These are phyloP conservation scores for Coelopa pilipes DNA, from an alignment of 2,888 invertebrate species.

Conservation along the genomic window DNA sequence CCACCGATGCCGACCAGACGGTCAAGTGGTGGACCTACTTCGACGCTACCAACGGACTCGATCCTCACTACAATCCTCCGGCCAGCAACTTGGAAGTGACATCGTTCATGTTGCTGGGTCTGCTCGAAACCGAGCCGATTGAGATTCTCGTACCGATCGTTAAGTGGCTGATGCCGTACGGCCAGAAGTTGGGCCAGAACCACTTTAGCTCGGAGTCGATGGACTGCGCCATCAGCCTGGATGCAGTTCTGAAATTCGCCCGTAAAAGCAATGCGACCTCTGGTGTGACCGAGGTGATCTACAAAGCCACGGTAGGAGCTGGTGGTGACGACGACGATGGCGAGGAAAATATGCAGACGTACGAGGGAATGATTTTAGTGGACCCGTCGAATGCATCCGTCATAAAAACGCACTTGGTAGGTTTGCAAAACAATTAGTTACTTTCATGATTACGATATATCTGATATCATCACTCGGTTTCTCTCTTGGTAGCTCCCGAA, in stretches of 20 bases:
- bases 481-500: constrained; percentile 9
- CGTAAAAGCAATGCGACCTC: constrained; percentile 11
- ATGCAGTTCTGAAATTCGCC: constrained; percentile 23
- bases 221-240: constrained; percentile 18
- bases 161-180: constrained; percentile 23
- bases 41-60: neutral
- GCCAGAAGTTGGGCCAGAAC: neutral
- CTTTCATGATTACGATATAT: neutral
- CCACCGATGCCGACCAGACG: neutral
- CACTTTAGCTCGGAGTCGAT: constrained; percentile 8
- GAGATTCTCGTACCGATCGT: constrained; percentile 21
- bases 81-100: constrained; percentile 20
- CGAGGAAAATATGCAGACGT: constrained; percentile 1
- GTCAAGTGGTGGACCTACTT: constrained; percentile 21
- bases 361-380: neutral
- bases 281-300: constrained; percentile 4
- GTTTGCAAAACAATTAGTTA: neutral
- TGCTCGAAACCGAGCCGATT: constrained; percentile 23
- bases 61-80: neutral
- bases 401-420: constrained; percentile 24
- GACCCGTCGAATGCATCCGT: constrained; percentile 13
- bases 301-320: neutral
- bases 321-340: neutral
- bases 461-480: neutral
- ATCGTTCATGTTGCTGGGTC: constrained; percentile 18